phyloP scores from a whole-genome alignment of 1,140 invertebrate species.

The Bombus pascuorum region DNA sequence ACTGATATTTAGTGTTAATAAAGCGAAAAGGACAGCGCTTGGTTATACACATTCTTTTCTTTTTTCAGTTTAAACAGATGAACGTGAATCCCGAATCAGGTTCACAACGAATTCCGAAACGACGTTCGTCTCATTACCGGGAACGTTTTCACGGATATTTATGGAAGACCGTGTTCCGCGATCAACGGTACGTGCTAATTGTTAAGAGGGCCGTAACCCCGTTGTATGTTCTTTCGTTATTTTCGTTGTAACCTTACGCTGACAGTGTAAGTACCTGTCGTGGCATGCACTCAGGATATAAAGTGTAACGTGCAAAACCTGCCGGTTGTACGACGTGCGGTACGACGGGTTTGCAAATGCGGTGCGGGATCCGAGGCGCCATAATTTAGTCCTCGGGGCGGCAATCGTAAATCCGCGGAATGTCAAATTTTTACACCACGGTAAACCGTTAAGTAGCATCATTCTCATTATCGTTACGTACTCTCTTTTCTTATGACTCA shows the following conservation, averaged over 20 bases:
- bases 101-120: neutral
- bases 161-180: constrained; percentile 10
- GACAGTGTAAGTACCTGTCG: constrained; percentile 47
- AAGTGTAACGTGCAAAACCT: constrained; percentile 64
- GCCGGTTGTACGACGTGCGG: constrained; percentile 14
- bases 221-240: constrained; percentile 55
- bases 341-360: constrained; percentile 61
- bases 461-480: constrained; percentile 17
- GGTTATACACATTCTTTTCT: neutral
- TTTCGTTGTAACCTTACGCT: constrained; percentile 50
- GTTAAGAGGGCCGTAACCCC: constrained; percentile 36
- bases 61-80: neutral
- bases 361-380: constrained; percentile 23
- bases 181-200: constrained; percentile 56
- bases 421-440: constrained; percentile 45
- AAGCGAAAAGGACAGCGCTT: neutral
- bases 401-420: constrained; percentile 57
- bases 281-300: constrained; percentile 44
- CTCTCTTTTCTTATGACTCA: neutral
- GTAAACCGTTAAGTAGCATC: constrained; percentile 33
- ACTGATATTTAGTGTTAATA: neutral
- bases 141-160: constrained; percentile 25
- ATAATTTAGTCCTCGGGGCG: constrained; percentile 48
- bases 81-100: neutral
- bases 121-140: constrained; percentile 26